Evolutionary conservation across 2,888 invertebrate genomes (phyloP), one percentile per base, ranked within the genome.

Genomic region (Spatulosminthurus flaviceps): DNA sequence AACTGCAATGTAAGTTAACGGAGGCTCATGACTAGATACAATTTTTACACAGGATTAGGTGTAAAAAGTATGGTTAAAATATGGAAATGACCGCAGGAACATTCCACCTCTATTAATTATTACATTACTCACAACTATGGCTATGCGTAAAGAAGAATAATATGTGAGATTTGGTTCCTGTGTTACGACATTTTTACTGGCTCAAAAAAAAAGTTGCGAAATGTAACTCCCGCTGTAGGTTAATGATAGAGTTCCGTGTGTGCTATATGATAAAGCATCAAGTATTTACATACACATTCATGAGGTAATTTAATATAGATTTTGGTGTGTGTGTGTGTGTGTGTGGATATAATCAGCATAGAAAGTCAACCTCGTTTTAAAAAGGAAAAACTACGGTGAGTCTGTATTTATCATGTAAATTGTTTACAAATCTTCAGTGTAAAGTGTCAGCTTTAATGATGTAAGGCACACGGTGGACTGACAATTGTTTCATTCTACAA

Each of bases 401-500:
- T 11, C 51, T n/a, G 1, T n/a, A 16, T 51, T 51, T 51, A n/a
- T n/a, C n/a, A n/a, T n/a, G n/a, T n/a, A n/a, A n/a, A n/a, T n/a
- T n/a, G n/a, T n/a, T n/a, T n/a, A n/a, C n/a, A n/a, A n/a, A n/a
- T n/a, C n/a, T n/a, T n/a, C n/a, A n/a, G n/a, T n/a, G n/a, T n/a
- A n/a, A n/a, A n/a, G 51, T 51, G 51, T 51, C 51, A 51, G 51
- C 9, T n/a, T n/a, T 51, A 51, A 51, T 51, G 19, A 51, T 51
- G 51, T 51, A 51, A 51, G 51, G 51, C 51, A 51, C 51, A 51
- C 51, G 51, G 51, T 19, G 51, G 51, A 51, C 5, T 51, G 51
- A 51, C 51, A 51, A 51, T 51, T 51, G 51, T 51, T 51, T 51
- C 9, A 51, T 11, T n/a, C 51, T 11, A 51, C 51, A 51, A 13